Evolutionary conservation across 2,113 vertebrate species (phyloP).

Genomic region (Salminus brasiliensis): DNA sequence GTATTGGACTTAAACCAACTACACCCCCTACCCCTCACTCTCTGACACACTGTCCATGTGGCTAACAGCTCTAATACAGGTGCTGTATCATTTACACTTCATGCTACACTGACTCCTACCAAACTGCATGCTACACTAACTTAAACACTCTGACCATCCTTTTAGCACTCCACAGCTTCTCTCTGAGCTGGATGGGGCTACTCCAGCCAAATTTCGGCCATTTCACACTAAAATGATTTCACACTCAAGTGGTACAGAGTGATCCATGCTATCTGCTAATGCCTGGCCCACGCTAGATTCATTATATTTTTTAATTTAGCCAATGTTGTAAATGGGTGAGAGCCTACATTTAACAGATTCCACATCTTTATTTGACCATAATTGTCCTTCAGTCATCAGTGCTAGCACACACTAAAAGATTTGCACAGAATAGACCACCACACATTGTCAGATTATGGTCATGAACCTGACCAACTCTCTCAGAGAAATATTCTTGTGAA

Average conservation of each 20-base stretch:
- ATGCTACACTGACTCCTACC: conserved; percentile 7
- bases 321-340: too few species aligned
- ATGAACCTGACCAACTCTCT: too few species aligned
- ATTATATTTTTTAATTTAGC: too few species aligned
- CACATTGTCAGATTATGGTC: too few species aligned
- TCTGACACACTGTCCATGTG: background rate
- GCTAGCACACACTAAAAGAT: too few species aligned
- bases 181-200: background rate
- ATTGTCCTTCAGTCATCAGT: too few species aligned
- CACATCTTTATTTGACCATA: too few species aligned
- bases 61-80: conserved; percentile 2
- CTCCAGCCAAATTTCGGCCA: background rate
- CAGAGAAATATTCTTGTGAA: too few species aligned
- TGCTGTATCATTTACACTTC: conserved; percentile 15
- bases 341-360: too few species aligned
- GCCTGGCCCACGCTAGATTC: too few species aligned
- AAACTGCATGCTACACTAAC: background rate
- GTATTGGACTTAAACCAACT: background rate
- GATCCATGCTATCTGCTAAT: background rate
- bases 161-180: background rate
- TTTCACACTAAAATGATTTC: conserved; percentile 2
- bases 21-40: background rate
- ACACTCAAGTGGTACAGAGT: background rate
- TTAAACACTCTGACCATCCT: background rate
- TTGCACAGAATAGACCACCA: too few species aligned